phyloP scores from a whole-genome alignment of 2,888 invertebrate genomes.

The Anoncus sp. region DNA sequence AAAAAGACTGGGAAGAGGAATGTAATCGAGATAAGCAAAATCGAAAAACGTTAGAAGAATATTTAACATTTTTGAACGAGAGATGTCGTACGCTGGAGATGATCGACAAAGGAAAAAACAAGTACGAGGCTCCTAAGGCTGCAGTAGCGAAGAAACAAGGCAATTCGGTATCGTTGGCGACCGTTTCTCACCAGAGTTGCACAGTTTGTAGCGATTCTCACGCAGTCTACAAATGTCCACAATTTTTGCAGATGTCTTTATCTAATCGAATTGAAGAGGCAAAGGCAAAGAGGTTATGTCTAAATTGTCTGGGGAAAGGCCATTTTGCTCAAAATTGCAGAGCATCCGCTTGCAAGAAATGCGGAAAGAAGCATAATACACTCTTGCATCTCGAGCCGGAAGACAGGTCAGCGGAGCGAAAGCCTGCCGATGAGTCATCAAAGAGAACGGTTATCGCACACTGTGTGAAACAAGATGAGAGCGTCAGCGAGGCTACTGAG shows the following conservation, averaged over 20 bases:
- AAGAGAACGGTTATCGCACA: constrained; percentile 19
- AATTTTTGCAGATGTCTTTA: constrained; percentile 32
- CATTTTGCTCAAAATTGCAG: constrained; percentile 23
- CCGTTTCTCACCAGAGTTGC: constrained; percentile 9
- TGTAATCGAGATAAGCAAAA: constrained; percentile 38
- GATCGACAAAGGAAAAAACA: constrained; percentile 34
- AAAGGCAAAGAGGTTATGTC: constrained; percentile 36
- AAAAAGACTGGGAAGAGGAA: constrained; percentile 67
- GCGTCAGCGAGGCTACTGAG: too few species aligned
- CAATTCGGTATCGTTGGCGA: constrained; percentile 1
- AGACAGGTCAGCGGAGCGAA: constrained; percentile 18
- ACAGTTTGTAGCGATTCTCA: constrained; percentile 35
- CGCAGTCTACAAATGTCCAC: constrained; percentile 35
- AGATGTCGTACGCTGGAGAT: constrained; percentile 48
- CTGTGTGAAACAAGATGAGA: background rate
- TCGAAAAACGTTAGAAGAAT: constrained; percentile 49
- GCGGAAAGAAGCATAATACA: too few species aligned
- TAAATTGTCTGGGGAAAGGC: constrained; percentile 44
- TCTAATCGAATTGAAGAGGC: constrained; percentile 39
- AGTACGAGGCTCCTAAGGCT: constrained; percentile 11
- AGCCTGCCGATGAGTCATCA: constrained; percentile 16
- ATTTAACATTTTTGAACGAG: constrained; percentile 41
- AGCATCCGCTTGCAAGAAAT: constrained; percentile 36
- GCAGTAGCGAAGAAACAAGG: constrained; percentile 6
- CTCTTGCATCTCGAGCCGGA: too few species aligned